These are phyloP conservation scores for Oryzaephilus surinamensis DNA, from an alignment of 1,140 invertebrate species.

Conservation along the genomic window DNA sequence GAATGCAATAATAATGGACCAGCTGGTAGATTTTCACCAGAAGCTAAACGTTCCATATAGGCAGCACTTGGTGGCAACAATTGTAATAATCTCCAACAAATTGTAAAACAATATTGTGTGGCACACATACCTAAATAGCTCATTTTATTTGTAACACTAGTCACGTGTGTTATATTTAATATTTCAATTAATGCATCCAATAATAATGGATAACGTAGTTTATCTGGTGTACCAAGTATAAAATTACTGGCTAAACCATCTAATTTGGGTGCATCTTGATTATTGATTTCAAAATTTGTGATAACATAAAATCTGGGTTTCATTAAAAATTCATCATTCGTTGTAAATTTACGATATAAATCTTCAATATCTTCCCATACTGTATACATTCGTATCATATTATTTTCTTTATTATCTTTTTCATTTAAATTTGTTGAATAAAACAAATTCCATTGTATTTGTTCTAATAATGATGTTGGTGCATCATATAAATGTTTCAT, in stretches of 20 bases:
- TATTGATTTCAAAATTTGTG: slow-evolving; percentile 64
- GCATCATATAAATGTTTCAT: slow-evolving; percentile 92
- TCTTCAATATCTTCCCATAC: slow-evolving; percentile 72
- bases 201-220: slow-evolving; percentile 76
- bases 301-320: slow-evolving; percentile 80
- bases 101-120: slow-evolving; percentile 83
- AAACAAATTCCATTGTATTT: slow-evolving; percentile 81
- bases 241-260: slow-evolving; percentile 93
- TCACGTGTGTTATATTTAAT: slow-evolving; percentile 55
- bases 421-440: slow-evolving; percentile 50
- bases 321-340: slow-evolving; percentile 64
- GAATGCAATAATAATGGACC: slow-evolving; percentile 56
- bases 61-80: slow-evolving; percentile 79
- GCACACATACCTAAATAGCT: slow-evolving; percentile 63
- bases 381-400: slow-evolving; percentile 55
- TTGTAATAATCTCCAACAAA: slow-evolving; percentile 69
- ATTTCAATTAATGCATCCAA: slow-evolving; percentile 79
- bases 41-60: slow-evolving; percentile 69
- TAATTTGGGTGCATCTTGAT: slow-evolving; percentile 74
- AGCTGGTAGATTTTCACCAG: slow-evolving; percentile 45
- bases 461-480: slow-evolving; percentile 61
- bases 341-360: slow-evolving; percentile 62
- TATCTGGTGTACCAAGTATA: slow-evolving; percentile 79
- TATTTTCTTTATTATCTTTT: slow-evolving; percentile 41
- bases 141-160: slow-evolving; percentile 39